Percentiles rank a stretch among this genome's conserved stretches.
Evolutionary conservation across 2,797 vertebrate species (phyloP).

Genomic region (Gila robusta): DNA sequence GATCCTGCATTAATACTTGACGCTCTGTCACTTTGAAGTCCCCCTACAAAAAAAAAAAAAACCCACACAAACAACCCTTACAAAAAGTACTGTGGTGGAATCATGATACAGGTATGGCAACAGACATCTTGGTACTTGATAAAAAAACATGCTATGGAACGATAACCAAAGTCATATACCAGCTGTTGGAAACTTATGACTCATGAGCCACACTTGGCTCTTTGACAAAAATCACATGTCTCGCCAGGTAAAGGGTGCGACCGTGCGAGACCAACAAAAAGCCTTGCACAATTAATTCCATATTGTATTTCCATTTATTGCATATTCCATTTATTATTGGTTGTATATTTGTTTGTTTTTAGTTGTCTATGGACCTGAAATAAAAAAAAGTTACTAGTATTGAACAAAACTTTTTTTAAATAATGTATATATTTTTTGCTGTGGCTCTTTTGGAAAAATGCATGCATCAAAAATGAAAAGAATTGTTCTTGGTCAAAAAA

Average conservation of each 20-base stretch:
- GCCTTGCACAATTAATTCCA: too few relatives aligned
- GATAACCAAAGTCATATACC: background rate
- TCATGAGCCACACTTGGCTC: background rate
- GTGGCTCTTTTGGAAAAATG: too few relatives aligned
- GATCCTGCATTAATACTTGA: conserved; percentile 78
- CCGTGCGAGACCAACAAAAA: background rate
- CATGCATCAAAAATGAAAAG: too few relatives aligned
- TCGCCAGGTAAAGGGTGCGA: background rate
- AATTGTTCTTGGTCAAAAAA: too few relatives aligned
- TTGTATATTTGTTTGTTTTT: too few relatives aligned
- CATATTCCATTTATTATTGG: too few relatives aligned
- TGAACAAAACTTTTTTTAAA: too few relatives aligned
- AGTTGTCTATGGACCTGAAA: too few relatives aligned
- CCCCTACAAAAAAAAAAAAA: conserved; percentile 69
- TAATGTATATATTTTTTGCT: too few relatives aligned
- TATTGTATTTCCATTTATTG: too few relatives aligned
- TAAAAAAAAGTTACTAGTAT: too few relatives aligned
- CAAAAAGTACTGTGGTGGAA: background rate
- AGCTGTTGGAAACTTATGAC: background rate
- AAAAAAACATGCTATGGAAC: background rate
- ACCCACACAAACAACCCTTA: background rate
- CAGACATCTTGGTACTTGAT: background rate
- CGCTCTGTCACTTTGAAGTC: conserved; percentile 88
- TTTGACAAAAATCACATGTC: background rate
- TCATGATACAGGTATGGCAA: background rate